Base-by-base conservation (phyloP, 2,797 vertebrate species). In the Clarias laeviceps region DNA sequence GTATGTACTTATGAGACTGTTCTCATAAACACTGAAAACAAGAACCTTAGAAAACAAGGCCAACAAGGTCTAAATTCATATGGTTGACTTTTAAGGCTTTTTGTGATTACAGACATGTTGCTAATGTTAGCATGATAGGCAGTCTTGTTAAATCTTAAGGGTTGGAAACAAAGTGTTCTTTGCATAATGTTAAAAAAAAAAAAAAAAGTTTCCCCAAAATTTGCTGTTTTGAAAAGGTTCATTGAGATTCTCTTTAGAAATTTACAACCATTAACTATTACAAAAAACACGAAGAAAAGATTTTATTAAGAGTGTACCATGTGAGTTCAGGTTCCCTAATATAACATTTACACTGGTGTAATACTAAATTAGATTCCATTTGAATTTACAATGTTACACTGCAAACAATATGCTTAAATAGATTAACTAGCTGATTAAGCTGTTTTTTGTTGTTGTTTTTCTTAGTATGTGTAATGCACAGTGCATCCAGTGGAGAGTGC, bases 401-500 rank as follows among this genome's bases (percentile, higher is more conserved):
- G 1, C 22, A 84, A 45, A 37, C 45, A 77, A 34, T 29, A 54
- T 29, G 24, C 40, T 12, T 77, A 6, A 50, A 50, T 27, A 76
- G 2, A 4, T 40, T 50, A 27, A 22, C 34, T 34, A 56, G 9
- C 17, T 57, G 20, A 78, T 24, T 61, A 61, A 34, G 32, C 29
- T 34, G 4, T 70, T 29, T 17, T 37, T 40, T 27, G 2, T 0
- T 69, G n/a, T 24, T 22, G 7, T 45, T 12, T 2, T 70, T 15
- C 59, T 17, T 20, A 29, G 32, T 40, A 20, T 61, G 54, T 32
- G 32, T 68, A 73, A 50, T 62, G 20, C 34, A 40, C 29, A 45
- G 54, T 45, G 24, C 1, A 27, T 62, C 77, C 84, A 85, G 66
- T 29, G 70, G 76, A 72, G 76, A 24, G 83, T 78, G 56, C 57